Base-by-base conservation (phyloP, 1,140 invertebrate species). In the Lordiphosa mommai region DNA sequence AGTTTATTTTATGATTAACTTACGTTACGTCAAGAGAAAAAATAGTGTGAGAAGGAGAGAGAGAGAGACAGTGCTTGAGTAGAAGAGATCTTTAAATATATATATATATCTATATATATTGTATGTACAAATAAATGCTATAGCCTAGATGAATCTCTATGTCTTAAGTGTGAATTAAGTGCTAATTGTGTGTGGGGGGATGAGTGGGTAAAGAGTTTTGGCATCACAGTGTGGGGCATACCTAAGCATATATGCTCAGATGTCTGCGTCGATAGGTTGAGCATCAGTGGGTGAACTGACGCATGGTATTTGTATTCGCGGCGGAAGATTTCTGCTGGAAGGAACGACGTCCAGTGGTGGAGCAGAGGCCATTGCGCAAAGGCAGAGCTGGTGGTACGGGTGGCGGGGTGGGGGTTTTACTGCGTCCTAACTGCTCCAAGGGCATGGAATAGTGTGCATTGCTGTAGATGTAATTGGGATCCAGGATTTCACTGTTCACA, bases 371-470 rank as follows among this genome's bases (percentile, higher is more conserved):
- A 13, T 88, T 88, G 3, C 87, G 46, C 38, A 88, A 60, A 4
- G 87, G 87, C 72, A 88, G n/a, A 14, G 87, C 87, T 55, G 87
- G 87, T 9, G 87, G 87, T 51, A 88, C 29, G 14, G 87, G 87
- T 3, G 87, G 87, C 20, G 86, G 87, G 9, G 87, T 88, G 0
- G 87, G 87, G 3, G 87, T 87, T 59, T 87, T 85, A 52, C 53
- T 60, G 38, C 65, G 70, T 6, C 70, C 70, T 37, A 71, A n/a
- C 43, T 87, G 87, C 69, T 88, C 87, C 46, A 88, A 29, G 1
- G 87, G 87, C 76, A 88, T 43, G 4, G 87, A 88, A 33, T 88
- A 88, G 44, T 88, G 87, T 0, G 87, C 66, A 47, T 88, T 88
- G 57, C 76, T 82, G 60, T 88, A 88, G 29, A 88, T 88, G 34